Evolutionary conservation across 2,113 vertebrate genomes (phyloP).

Genomic region (Menura novaehollandiae): DNA sequence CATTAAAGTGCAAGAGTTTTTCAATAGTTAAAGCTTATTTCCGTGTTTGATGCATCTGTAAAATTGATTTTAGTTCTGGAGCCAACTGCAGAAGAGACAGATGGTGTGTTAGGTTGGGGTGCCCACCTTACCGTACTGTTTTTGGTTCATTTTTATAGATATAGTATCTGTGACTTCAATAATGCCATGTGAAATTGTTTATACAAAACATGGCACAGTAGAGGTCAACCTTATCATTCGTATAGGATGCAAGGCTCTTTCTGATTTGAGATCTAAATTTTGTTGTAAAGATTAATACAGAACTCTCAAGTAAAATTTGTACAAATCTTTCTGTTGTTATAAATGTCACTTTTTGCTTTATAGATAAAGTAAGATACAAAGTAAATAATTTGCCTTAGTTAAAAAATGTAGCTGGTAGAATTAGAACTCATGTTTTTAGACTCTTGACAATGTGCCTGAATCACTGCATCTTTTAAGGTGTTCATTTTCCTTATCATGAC

Average conservation of each 20-base stretch:
- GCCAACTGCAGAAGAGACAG: background rate
- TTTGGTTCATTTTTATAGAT: background rate
- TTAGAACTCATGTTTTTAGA: background rate
- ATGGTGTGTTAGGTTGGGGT: background rate
- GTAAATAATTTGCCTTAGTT: background rate
- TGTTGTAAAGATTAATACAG: background rate
- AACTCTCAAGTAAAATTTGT: background rate
- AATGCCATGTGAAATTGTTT: background rate
- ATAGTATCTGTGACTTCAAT: fast-evolving
- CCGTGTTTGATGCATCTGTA: background rate
- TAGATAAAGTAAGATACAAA: background rate
- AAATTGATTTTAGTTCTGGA: background rate
- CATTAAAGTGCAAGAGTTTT: background rate
- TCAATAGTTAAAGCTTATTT: background rate
- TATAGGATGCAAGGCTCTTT: background rate
- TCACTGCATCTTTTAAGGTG: background rate
- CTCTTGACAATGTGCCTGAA: background rate
- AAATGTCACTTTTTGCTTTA: background rate
- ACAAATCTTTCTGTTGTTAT: background rate
- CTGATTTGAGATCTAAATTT: background rate
- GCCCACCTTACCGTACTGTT: background rate
- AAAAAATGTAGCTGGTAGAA: background rate
- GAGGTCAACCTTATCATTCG: background rate
- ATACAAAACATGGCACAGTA: background rate
- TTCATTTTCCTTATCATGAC: background rate